phyloP scores from a whole-genome alignment of 2,888 invertebrate genomes.

The Ectropis crepuscularia region DNA sequence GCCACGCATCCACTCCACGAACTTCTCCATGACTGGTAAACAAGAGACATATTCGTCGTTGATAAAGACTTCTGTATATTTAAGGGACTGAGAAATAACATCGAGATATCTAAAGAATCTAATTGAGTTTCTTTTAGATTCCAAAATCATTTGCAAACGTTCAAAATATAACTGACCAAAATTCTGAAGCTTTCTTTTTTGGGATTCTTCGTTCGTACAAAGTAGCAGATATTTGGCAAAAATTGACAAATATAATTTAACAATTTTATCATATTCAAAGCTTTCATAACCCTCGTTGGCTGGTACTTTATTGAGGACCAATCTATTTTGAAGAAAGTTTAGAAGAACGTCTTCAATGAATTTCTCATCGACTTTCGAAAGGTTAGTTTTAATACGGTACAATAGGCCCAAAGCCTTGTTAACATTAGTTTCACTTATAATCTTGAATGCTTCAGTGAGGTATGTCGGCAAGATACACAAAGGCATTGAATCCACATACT shows the following conservation, averaged over 20 bases:
- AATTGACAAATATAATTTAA: conserved; percentile 5
- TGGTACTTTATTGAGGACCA: conserved; percentile 2
- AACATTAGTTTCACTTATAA: conserved; percentile 39
- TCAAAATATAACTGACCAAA: not conserved
- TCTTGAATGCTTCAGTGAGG: conserved; percentile 50
- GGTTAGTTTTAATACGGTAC: conserved; percentile 41
- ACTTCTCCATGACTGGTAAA: conserved; percentile 54
- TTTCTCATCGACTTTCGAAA: conserved; percentile 20
- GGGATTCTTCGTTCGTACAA: conserved; percentile 6
- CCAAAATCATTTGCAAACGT: conserved; percentile 1
- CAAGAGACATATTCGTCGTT: conserved; percentile 50
- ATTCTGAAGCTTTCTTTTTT: conserved; percentile 1
- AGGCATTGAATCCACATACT: conserved; percentile 47
- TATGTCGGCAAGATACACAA: conserved; percentile 54
- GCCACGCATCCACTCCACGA: conserved; percentile 50
- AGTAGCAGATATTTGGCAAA: conserved; percentile 4
- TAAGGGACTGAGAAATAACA: not conserved
- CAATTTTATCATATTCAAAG: conserved; percentile 1
- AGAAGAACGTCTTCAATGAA: conserved; percentile 14
- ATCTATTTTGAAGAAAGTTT: conserved; percentile 9
- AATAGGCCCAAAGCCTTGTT: conserved; percentile 41
- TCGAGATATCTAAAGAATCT: not conserved
- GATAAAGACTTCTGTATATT: conserved; percentile 52
- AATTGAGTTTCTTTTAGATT: not conserved
- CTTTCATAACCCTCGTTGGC: not conserved